Conservation (phyloP, 2,797 vertebrate species). For the Tadarida brasiliensis region DNA sequence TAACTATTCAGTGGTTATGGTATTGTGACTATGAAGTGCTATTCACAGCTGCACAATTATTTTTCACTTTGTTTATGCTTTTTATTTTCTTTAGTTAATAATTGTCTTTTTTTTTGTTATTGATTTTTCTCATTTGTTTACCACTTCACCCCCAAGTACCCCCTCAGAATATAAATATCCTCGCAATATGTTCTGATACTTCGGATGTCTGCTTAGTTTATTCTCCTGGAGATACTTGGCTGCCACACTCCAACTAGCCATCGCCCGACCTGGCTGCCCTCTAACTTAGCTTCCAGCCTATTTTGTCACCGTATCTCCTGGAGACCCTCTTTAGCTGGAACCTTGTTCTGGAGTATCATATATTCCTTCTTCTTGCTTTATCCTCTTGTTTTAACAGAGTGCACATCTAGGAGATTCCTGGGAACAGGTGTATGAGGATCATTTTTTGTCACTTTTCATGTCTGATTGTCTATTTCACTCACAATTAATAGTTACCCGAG, state of each 20-base stretch:
- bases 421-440: neutral
- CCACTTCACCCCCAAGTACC: neutral
- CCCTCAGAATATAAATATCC: neutral
- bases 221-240: neutral
- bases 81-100: neutral
- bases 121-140: neutral
- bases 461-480: neutral
- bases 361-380: neutral
- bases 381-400: neutral
- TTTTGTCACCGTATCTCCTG: rapidly evolving
- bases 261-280: neutral
- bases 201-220: neutral
- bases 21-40: neutral
- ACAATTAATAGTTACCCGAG: neutral
- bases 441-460: neutral
- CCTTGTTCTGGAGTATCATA: neutral
- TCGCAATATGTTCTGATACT: neutral
- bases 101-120: neutral
- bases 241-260: neutral
- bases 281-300: neutral
- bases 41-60: neutral
- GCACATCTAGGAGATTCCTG: neutral
- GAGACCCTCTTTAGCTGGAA: neutral
- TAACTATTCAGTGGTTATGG: neutral
- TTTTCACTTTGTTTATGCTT: neutral